Evolutionary conservation across 2,888 invertebrate species (phyloP).

Genomic region (Andrena marginata): DNA sequence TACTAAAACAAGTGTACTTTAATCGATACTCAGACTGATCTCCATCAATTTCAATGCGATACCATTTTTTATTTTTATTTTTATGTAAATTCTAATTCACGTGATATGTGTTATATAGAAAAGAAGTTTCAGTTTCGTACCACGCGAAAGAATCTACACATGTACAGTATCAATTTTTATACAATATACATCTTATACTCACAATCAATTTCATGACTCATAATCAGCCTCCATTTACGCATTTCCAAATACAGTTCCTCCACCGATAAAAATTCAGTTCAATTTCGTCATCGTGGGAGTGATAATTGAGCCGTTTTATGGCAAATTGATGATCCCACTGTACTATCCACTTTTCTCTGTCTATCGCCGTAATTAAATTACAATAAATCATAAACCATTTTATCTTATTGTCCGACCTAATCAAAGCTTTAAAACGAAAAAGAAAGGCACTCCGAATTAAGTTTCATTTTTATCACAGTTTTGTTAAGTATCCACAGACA

Average conservation of each 20-base stretch:
- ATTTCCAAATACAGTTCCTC: background rate
- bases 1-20: too few species aligned
- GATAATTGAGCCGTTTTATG: slow-evolving; percentile 8
- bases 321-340: background rate
- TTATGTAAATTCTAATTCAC: background rate
- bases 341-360: background rate
- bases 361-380: slow-evolving; percentile 13
- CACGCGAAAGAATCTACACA: too few species aligned
- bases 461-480: background rate
- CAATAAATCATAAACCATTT: background rate
- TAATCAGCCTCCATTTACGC: background rate
- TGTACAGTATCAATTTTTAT: background rate
- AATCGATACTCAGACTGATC: too few species aligned
- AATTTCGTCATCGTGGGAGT: background rate
- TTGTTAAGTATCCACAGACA: background rate
- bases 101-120: background rate
- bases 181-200: background rate
- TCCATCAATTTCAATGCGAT: too few species aligned
- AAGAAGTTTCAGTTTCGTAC: too few species aligned
- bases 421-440: background rate
- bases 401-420: background rate
- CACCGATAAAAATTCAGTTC: slow-evolving; percentile 21
- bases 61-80: too few species aligned
- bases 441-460: background rate
- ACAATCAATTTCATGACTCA: slow-evolving; percentile 4